Evolutionary conservation across 2,888 invertebrate genomes (phyloP).

Genomic region (Plagiodera versicolora): DNA sequence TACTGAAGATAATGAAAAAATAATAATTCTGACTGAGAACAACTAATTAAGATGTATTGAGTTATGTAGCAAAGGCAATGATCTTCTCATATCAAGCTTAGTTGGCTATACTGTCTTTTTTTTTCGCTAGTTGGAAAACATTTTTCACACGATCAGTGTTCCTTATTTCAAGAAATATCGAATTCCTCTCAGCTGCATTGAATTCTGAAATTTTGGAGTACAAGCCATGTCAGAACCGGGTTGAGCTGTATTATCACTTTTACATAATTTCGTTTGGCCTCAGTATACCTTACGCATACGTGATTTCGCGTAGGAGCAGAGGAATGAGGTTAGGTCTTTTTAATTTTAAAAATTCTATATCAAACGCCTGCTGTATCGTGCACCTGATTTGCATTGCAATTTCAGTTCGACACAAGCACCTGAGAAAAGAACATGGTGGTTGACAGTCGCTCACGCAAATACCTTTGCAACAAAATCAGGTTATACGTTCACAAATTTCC

Average conservation of each 20-base stretch:
- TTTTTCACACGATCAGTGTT: too few relatives aligned
- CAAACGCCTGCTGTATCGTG: slow-evolving; percentile 4
- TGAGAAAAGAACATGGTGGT: slow-evolving; percentile 6
- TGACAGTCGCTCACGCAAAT: neutral
- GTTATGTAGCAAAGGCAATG: too few relatives aligned
- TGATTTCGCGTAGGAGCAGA: neutral
- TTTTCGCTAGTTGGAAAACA: too few relatives aligned
- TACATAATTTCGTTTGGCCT: neutral
- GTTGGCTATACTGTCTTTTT: too few relatives aligned
- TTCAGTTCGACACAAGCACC: slow-evolving; percentile 8
- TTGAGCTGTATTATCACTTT: neutral
- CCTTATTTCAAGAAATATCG: too few relatives aligned
- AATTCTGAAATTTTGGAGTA: too few relatives aligned
- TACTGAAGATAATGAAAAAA: too few relatives aligned
- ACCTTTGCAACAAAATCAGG: neutral
- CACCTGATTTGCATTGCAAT: slow-evolving; percentile 15
- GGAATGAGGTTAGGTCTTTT: neutral
- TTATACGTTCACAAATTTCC: neutral
- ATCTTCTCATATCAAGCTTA: too few relatives aligned
- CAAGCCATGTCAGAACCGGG: too few relatives aligned
- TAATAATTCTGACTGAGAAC: too few relatives aligned
- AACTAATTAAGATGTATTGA: too few relatives aligned
- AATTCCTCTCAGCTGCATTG: too few relatives aligned
- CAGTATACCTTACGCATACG: neutral
- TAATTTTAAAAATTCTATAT: neutral